Conservation (phyloP, 2,113 vertebrate genomes). For the Panthera tigris region DNA sequence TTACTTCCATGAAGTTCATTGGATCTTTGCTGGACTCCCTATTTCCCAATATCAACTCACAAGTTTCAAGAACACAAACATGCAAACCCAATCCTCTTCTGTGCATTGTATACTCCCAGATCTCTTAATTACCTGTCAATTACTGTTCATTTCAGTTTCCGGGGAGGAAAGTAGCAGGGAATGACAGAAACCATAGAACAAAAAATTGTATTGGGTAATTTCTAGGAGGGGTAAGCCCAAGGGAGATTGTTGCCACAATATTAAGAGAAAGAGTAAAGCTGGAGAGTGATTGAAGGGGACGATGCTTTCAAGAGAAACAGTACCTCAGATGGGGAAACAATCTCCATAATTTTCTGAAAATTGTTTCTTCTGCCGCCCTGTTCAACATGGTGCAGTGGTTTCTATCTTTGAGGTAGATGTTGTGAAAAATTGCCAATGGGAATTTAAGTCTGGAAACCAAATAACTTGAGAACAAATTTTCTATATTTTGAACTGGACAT, state of each 20-base stretch:
- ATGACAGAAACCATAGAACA: not conserved
- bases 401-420: not conserved
- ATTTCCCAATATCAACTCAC: not conserved
- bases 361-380: not conserved
- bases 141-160: not conserved
- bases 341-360: not conserved
- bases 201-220: not conserved
- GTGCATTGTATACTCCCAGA: not conserved
- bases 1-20: not conserved
- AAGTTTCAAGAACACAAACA: not conserved
- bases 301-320: not conserved
- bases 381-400: not conserved
- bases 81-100: not conserved
- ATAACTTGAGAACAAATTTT: not conserved
- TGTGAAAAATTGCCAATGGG: not conserved
- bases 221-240: not conserved
- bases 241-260: not conserved
- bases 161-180: not conserved
- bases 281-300: not conserved
- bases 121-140: not conserved
- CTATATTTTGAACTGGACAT: not conserved
- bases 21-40: not conserved
- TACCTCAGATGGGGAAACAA: not conserved
- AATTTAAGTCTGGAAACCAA: not conserved
- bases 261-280: not conserved